Evolutionary conservation across 2,113 vertebrate genomes (phyloP).

Genomic region (Eurypyga helias): DNA sequence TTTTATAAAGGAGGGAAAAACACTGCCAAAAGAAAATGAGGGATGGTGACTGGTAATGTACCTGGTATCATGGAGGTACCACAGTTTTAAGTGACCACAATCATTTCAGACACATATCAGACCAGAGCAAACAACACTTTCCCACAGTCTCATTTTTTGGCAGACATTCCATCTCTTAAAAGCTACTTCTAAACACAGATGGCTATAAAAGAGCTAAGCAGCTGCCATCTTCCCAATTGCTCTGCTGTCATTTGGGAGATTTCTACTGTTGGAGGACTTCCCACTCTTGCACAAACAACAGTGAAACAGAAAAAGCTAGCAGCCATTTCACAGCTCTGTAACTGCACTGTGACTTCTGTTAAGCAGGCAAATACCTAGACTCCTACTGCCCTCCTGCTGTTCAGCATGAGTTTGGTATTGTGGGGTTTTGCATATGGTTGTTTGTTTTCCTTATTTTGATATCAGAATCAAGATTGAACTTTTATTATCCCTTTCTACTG

Average conservation of each 20-base stretch:
- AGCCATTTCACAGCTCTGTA: slow-evolving; percentile 30
- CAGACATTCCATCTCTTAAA: slow-evolving; percentile 8
- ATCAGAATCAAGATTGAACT: not conserved
- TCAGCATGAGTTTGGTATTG: not conserved
- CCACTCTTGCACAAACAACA: slow-evolving; percentile 34
- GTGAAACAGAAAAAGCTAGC: slow-evolving; percentile 16
- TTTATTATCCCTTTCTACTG: not conserved
- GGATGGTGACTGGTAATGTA: not conserved
- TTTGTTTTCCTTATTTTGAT: not conserved
- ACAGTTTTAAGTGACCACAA: not conserved
- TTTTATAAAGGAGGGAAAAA: not conserved
- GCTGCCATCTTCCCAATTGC: slow-evolving; percentile 57
- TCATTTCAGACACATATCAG: not conserved
- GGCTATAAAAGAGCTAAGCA: slow-evolving; percentile 45
- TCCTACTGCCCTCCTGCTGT: not conserved
- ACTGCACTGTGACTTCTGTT: not conserved
- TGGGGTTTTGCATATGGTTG: not conserved
- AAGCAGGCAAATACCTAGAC: not conserved
- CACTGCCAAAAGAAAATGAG: not conserved
- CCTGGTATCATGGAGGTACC: not conserved
- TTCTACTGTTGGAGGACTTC: slow-evolving; percentile 36
- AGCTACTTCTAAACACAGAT: slow-evolving; percentile 58
- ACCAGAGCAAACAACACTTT: slow-evolving; percentile 11
- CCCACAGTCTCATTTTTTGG: slow-evolving; percentile 18
- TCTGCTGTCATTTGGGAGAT: slow-evolving; percentile 32